Evolutionary conservation across 1,140 invertebrate species (phyloP).

Genomic region (Rhagoletis pomonella): DNA sequence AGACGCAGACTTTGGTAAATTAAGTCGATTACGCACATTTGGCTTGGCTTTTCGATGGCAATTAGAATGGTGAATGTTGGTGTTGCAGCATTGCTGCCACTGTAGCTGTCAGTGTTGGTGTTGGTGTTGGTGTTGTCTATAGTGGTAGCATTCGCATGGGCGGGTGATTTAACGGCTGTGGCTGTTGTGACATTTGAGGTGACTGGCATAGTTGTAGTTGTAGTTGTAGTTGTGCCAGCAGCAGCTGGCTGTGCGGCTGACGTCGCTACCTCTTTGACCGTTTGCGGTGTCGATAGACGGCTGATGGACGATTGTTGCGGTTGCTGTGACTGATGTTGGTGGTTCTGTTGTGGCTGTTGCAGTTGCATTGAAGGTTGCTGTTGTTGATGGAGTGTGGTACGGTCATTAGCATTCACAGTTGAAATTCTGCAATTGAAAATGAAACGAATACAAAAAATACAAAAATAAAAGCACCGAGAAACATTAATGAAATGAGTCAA

Average conservation of each 20-base stretch:
- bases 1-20: constrained; percentile 74
- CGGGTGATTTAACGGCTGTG: constrained; percentile 30
- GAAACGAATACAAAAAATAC: not conserved
- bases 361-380: constrained; percentile 36
- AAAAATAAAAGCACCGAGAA: not conserved
- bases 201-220: constrained; percentile 12
- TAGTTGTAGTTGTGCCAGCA: constrained; percentile 17
- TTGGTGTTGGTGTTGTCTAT: constrained; percentile 51
- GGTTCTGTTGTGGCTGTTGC: constrained; percentile 23
- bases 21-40: constrained; percentile 74
- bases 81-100: constrained; percentile 52
- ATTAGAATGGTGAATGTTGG: constrained; percentile 74
- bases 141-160: not conserved
- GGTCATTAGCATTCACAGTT: constrained; percentile 44
- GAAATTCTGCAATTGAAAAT: constrained; percentile 35
- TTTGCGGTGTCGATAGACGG: constrained; percentile 35
- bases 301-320: constrained; percentile 14
- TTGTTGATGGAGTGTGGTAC: constrained; percentile 3
- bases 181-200: constrained; percentile 41
- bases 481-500: not conserved
- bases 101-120: constrained; percentile 57
- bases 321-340: not conserved
- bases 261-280: not conserved
- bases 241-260: not conserved
- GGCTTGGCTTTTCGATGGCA: constrained; percentile 73